Base-by-base conservation (phyloP, 1,140 invertebrate genomes). In the Charaxes varanes region DNA sequence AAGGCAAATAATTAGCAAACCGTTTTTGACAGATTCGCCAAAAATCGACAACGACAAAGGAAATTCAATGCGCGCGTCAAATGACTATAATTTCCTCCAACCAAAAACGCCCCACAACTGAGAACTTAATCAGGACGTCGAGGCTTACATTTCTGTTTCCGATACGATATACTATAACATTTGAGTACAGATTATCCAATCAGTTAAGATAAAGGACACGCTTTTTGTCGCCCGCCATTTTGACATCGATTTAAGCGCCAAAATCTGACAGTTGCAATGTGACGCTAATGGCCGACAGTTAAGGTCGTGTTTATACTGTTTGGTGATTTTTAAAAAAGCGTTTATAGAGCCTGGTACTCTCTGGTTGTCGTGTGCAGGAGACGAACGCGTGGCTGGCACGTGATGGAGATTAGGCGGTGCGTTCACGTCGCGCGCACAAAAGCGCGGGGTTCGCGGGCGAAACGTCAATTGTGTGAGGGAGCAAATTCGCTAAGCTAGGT, bases 151-250 rank as follows among this genome's bases (percentile, higher is more conserved):
- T 76, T 79, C 76, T 76, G 73, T 74, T 83, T 83, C 72, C 79
- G 73, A 80, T 83, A 80, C 72, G 65, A 63, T 66, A 76, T 78
- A 78, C 62, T 71, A 76, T 80, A 71, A 51, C 73, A 53, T 83
- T 83, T 80, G 79, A 83, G 62, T 55, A 77, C 70, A 83, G 79
- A 83, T 83, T 83, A 83, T 77, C 79, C 76, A 83, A 83, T 83
- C 79, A 80, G 79, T 80, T 80, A 80, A 77, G 76, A 79, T 83
- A 83, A 80, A 77, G 70, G 72, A 71, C 72, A 76, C 70, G 72
- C 71, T 80, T 83, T 81, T 80, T 63, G 51, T 22, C 26, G 11
- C 10, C 6, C 36, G 27, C 41, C 27, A 53, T 44, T 60, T 53
- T 48, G 15, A 22, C 28, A 52, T 48, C 0, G 58, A 8, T 14